These are phyloP conservation scores for Sminthopsis crassicaudata DNA, from an alignment of 2,113 vertebrate genomes.

Conservation along the genomic window DNA sequence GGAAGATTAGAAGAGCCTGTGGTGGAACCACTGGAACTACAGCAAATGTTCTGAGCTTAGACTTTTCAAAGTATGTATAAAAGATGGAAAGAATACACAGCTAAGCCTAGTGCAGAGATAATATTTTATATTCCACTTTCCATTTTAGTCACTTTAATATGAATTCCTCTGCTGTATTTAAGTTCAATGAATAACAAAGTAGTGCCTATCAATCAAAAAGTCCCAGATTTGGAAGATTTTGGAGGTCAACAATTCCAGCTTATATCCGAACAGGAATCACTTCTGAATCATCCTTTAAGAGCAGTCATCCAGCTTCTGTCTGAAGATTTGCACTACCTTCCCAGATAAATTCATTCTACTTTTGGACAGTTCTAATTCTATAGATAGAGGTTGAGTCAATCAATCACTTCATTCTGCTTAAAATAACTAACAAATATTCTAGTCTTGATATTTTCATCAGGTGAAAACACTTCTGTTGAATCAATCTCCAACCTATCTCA, in stretches of 20 bases:
- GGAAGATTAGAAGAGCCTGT: neutral
- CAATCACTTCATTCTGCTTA: neutral
- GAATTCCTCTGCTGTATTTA: neutral
- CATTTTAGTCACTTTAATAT: neutral
- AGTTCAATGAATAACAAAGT: neutral
- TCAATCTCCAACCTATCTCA: neutral
- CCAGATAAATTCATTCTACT: neutral
- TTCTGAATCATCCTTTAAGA: neutral
- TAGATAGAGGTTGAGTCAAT: neutral
- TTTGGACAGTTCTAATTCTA: neutral
- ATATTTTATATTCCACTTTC: neutral
- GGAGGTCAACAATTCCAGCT: neutral
- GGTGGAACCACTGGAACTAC: neutral
- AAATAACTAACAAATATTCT: neutral
- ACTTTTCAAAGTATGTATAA: constrained; percentile 20
- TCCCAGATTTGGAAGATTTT: neutral
- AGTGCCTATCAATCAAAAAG: neutral
- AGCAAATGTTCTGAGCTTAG: neutral
- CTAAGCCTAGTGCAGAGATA: neutral
- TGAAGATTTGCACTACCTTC: neutral
- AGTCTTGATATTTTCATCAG: neutral
- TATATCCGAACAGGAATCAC: neutral
- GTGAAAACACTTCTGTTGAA: neutral
- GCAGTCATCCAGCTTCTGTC: neutral
- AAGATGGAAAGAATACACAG: neutral